Evolutionary conservation across 53 echinoderm and acorn worm genomes (phyloP), one percentile per base, ranked within the genome.

Genomic region (Actinopyga echinites): DNA sequence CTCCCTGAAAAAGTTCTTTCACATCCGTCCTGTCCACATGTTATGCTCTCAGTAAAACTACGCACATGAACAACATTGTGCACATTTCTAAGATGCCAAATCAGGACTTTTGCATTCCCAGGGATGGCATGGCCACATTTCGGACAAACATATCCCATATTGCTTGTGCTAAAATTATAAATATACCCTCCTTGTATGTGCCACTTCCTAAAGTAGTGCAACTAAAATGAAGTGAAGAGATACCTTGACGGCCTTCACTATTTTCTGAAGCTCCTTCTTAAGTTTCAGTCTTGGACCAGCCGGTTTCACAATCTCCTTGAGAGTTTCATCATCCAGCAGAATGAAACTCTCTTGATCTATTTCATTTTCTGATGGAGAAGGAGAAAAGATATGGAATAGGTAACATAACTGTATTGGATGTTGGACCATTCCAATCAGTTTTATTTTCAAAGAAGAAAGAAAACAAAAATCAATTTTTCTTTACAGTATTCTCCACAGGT

Each of bases 1-100:
- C 85, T 66, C 30, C 56, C 56, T 20, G 56, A 52, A 56, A 84
- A 84, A 34, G 85, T 84, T 74, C 85, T 71, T 30, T 57, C 21
- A 42, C 85, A 84, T 11, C 56, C 67, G 3, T 84, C 53, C 42
- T 84, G 85, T 13, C 74, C 61, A 74, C 85, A 84, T 17, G 29
- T 30, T 4, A 84, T 42, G 24, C 43, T 66, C 9, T 65, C 53
- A 5, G 67, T 83, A 12, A 83, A 60, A 83, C 64, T 49, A 26
- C 83, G 35, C 29, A 53, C 83, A 69, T 77, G 42, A 33, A 89
- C 63, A 53, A 85, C 36, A 29, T 63, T 68, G 38, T 89, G 89
- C 33, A 79, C 57, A 69, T 83, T 57, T 44, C 65, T 49, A 23
- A 89, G 64, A 62, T 89, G 89, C 89, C 89, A 89, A 8, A 89